These are phyloP conservation scores for Micrasema longulum DNA, from an alignment of 1,140 invertebrate genomes.

Conservation along the genomic window DNA sequence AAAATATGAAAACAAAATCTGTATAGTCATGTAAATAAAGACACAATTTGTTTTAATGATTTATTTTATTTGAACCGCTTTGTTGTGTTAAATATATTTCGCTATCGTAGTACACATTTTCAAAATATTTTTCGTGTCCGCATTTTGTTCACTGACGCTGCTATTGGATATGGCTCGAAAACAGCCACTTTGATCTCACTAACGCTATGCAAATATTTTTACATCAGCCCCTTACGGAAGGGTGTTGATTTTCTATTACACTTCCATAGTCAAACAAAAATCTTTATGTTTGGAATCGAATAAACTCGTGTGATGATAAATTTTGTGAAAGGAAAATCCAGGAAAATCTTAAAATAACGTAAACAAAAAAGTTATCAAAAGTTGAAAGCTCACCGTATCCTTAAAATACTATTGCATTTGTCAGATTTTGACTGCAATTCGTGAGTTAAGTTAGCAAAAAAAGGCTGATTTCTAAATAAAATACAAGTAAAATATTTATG, in stretches of 20 bases:
- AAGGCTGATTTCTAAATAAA: too few relatives aligned
- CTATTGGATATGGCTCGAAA: background rate
- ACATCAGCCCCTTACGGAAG: background rate
- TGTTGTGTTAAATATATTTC: too few relatives aligned
- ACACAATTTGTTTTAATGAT: background rate
- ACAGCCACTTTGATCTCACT: conserved; percentile 8
- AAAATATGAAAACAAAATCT: background rate
- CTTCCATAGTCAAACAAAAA: background rate
- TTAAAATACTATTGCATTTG: too few relatives aligned
- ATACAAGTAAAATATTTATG: too few relatives aligned
- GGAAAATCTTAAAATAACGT: background rate
- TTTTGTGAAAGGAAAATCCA: background rate
- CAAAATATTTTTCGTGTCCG: too few relatives aligned
- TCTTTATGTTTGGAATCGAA: background rate
- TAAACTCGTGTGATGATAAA: background rate
- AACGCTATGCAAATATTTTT: conserved; percentile 27
- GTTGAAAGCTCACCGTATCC: background rate
- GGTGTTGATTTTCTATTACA: conserved; percentile 9
- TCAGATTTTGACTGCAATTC: too few relatives aligned
- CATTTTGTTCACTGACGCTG: background rate
- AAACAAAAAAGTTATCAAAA: background rate
- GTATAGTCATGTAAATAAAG: background rate
- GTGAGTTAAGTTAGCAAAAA: too few relatives aligned
- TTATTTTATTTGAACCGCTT: background rate
- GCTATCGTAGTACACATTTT: too few relatives aligned